phyloP scores from a whole-genome alignment of 2,797 vertebrate species.

The Arnoldichthys spilopterus region DNA sequence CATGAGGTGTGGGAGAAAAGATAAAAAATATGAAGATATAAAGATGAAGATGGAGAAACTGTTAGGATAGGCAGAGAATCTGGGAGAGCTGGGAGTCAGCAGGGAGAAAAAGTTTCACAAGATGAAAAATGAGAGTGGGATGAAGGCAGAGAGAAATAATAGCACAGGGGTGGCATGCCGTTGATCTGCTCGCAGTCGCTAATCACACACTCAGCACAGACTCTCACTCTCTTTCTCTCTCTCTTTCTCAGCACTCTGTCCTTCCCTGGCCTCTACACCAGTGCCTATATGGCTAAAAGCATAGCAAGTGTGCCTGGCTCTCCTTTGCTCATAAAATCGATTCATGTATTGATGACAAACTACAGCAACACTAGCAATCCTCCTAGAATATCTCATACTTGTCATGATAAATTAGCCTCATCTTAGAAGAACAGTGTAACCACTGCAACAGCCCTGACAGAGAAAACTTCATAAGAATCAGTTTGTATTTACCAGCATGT shows the following conservation, averaged over 20 bases:
- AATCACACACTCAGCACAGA: conserved; percentile 49
- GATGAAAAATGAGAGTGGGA: conserved; percentile 25
- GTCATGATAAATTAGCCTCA: not conserved
- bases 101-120: not conserved
- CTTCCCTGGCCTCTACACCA: not conserved
- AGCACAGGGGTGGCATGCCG: not conserved
- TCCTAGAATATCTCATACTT: not conserved
- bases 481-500: not conserved
- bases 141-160: conserved; percentile 4
- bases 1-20: not conserved
- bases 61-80: not conserved
- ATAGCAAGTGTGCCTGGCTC: not conserved
- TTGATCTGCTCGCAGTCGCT: conserved; percentile 25
- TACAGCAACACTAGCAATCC: not conserved
- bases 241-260: conserved; percentile 36
- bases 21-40: not conserved
- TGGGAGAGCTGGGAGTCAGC: not conserved
- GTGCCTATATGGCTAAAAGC: too few species aligned
- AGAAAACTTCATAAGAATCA: not conserved
- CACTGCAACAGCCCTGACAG: not conserved
- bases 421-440: not conserved
- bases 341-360: not conserved
- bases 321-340: not conserved
- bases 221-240: conserved; percentile 43
- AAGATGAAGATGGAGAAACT: not conserved